Evolutionary conservation across 1,140 invertebrate genomes (phyloP).

Genomic region (Tetraneura akinire): DNA sequence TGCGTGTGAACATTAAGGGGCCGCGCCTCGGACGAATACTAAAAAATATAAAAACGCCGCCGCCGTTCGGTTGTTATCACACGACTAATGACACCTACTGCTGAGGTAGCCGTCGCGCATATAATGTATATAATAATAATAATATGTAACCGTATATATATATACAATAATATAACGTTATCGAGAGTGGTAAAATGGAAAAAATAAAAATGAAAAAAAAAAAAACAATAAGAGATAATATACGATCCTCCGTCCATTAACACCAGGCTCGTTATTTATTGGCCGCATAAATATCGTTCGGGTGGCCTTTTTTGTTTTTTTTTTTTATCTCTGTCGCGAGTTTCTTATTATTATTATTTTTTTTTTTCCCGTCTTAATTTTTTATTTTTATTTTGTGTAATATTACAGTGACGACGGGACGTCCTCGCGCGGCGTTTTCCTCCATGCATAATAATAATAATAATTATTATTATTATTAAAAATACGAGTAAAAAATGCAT

Average conservation of each 20-base stretch:
- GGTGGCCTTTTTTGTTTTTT: conserved; percentile 51
- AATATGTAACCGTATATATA: too few relatives aligned
- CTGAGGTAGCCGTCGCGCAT: conserved; percentile 40
- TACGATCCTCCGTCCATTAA: conserved; percentile 40
- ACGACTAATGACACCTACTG: conserved; percentile 52
- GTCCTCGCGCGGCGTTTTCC: background rate
- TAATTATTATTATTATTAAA: background rate
- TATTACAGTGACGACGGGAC: conserved; percentile 27
- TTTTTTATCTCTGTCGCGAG: background rate
- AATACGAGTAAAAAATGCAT: background rate
- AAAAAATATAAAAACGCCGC: conserved; percentile 7
- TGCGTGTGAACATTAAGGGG: conserved; percentile 49
- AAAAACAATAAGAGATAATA: conserved; percentile 49
- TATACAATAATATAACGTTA: background rate
- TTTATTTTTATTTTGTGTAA: too few relatives aligned
- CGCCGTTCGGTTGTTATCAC: conserved; percentile 47
- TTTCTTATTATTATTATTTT: conserved; percentile 50
- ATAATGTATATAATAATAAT: too few relatives aligned
- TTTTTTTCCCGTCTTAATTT: too few relatives aligned
- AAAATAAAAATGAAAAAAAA: too few relatives aligned
- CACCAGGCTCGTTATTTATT: conserved; percentile 50
- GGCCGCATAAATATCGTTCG: conserved; percentile 50
- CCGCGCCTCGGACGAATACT: conserved; percentile 40
- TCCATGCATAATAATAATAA: background rate
- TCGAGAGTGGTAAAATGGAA: conserved; percentile 35